Evolutionary conservation across 30 jellyfish, hydroid and myxozoan species (phyloP).

Genomic region (Aurelia aurita complex sp. Pacific): DNA sequence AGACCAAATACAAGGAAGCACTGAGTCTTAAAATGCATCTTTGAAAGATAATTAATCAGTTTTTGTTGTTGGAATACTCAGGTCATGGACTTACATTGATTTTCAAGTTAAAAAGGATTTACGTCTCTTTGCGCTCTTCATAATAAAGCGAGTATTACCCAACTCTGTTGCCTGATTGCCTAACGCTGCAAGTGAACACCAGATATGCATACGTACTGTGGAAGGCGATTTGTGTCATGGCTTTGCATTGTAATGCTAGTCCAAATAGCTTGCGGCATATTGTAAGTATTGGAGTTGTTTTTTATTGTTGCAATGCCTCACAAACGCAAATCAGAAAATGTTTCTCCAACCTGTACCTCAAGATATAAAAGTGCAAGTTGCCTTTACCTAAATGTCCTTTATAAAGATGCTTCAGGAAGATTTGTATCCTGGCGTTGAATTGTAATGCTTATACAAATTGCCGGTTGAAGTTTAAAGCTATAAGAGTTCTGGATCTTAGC

Average conservation of each 20-base stretch:
- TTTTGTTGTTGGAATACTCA: slow-evolving; percentile 20
- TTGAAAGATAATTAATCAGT: slow-evolving; percentile 34
- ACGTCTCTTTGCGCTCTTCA: neutral
- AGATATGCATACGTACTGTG: neutral
- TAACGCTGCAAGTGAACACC: neutral
- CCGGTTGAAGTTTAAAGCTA: no score
- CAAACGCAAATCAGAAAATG: no score
- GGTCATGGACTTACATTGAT: slow-evolving; percentile 30
- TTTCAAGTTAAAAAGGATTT: slow-evolving; percentile 31
- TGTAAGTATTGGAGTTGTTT: neutral
- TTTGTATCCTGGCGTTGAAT: no score
- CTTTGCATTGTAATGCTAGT: neutral
- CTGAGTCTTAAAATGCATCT: slow-evolving; percentile 35
- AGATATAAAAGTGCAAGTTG: no score
- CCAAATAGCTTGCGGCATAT: slow-evolving; percentile 6
- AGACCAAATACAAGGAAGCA: slow-evolving; percentile 5
- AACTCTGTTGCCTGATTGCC: neutral
- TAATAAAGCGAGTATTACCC: neutral
- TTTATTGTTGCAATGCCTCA: no score
- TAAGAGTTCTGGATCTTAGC: no score
- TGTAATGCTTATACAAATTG: no score
- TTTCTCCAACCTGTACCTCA: no score
- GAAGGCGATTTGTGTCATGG: neutral
- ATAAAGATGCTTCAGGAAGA: no score
- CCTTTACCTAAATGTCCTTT: no score